These are phyloP conservation scores for Xenops minutus DNA, from an alignment of 2,797 vertebrate species.

Conservation along the genomic window DNA sequence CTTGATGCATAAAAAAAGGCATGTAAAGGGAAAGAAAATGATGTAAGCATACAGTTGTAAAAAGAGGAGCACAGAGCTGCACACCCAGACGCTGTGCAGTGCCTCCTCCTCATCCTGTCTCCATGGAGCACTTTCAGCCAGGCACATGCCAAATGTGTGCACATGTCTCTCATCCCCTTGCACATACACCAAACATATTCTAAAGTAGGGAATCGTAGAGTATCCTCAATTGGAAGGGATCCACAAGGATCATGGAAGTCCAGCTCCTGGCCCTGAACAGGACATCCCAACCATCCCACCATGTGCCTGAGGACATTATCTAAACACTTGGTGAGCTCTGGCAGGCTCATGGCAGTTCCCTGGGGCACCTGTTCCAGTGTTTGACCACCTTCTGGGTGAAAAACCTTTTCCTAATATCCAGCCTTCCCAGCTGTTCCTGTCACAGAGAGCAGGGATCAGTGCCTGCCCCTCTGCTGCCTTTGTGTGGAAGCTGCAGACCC, in stretches of 20 bases:
- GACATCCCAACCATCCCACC: background rate
- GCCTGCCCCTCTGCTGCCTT: background rate
- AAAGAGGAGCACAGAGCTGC: background rate
- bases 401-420: background rate
- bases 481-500: background rate
- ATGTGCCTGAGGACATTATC: background rate
- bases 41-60: background rate
- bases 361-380: background rate
- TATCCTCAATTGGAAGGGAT: background rate
- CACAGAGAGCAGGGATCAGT: background rate
- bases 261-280: background rate
- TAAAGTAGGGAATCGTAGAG: background rate
- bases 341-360: rapidly evolving
- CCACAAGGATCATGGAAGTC: background rate
- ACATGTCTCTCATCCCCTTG: background rate
- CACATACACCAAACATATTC: background rate
- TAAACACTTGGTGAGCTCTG: background rate
- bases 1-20: background rate
- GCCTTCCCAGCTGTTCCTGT: background rate
- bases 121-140: background rate
- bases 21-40: background rate
- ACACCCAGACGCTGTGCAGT: rapidly evolving
- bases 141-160: background rate
- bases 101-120: background rate
- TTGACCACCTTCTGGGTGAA: no score